Conservation (phyloP, 2,113 vertebrate species). For the Mustelus asterias region DNA sequence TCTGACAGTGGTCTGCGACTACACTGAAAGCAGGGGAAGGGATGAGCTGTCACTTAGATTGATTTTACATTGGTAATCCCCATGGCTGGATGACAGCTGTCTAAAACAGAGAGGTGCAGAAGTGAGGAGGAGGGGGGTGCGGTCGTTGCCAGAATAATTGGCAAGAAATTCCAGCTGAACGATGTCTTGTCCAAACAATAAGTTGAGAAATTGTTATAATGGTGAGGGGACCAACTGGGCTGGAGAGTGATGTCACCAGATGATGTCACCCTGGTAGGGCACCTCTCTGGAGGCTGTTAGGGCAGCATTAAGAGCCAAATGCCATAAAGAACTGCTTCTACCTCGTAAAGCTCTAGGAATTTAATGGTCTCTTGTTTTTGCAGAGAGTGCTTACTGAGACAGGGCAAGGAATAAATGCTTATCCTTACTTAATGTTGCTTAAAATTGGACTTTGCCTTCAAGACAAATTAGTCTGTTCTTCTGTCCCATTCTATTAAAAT, state of each 20-base stretch:
- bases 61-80: not conserved
- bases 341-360: constrained; percentile 1
- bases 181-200: not conserved
- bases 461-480: constrained; percentile 23
- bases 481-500: constrained; percentile 16
- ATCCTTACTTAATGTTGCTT: constrained; percentile 34
- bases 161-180: not conserved
- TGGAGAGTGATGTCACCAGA: constrained; percentile 5
- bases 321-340: not conserved
- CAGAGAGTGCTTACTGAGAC: constrained; percentile 5
- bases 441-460: constrained; percentile 18
- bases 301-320: not conserved
- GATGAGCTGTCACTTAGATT: not conserved
- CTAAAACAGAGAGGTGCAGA: not conserved
- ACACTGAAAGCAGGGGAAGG: not conserved
- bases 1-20: not conserved
- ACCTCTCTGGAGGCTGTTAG: not conserved
- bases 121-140: not conserved
- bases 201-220: constrained; percentile 19
- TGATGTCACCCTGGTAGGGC: constrained; percentile 16
- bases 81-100: not conserved
- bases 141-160: not conserved
- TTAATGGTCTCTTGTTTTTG: constrained; percentile 27
- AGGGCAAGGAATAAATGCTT: constrained; percentile 30
- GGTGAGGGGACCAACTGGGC: not conserved